Base-by-base conservation (phyloP, 2,113 vertebrate genomes). In the Triplophysa tibetana region DNA sequence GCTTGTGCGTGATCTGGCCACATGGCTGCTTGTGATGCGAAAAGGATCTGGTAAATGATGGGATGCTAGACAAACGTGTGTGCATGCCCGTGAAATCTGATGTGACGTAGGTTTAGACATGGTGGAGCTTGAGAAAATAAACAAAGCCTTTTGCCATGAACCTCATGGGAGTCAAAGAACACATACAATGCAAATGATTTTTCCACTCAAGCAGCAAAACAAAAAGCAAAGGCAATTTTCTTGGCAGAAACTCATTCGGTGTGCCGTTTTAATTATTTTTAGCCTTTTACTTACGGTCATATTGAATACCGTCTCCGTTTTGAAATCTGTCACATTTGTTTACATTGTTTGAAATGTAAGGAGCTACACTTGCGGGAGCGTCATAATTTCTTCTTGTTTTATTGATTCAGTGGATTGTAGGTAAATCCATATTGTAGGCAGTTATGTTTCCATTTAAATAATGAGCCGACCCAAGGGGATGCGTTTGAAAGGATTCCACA, bases 191-290 rank as follows among this genome's bases (percentile, higher is more conserved):
- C 56, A 62, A 45, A 74, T 17, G 10, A 26, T 4, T 45, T 26
- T 62, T 75, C 8, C 29, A 33, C 29, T 8, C 8, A 41, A 21
- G 54, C 56, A 23, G 7, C 11, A 61, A n/a, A 60, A 33, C 7
- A 16, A 74, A 74, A 74, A 74, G 69, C 52, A 58, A 72, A 72
- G 69, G 29, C 29, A 73, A 41, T 73, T 33, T 73, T 43, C n/a
- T 23, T 73, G 13, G 54, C 60, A 11, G 19, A 56, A 38, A 72
- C 38, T n/a, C 2, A 72, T 58, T 56, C 10, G n/a, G 2, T 74
- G 33, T 21, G 26, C 19, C 10, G 69, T 26, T 45, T 17, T 74
- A 45, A 74, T 61, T 60, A 45, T 61, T n/a, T 4, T 60, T 23
- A 19, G 33, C 38, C 12, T 48, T 75, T 45, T 45, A 45, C 41